These are phyloP conservation scores for Carollia perspicillata DNA, from an alignment of 2,113 vertebrate species.

Conservation along the genomic window DNA sequence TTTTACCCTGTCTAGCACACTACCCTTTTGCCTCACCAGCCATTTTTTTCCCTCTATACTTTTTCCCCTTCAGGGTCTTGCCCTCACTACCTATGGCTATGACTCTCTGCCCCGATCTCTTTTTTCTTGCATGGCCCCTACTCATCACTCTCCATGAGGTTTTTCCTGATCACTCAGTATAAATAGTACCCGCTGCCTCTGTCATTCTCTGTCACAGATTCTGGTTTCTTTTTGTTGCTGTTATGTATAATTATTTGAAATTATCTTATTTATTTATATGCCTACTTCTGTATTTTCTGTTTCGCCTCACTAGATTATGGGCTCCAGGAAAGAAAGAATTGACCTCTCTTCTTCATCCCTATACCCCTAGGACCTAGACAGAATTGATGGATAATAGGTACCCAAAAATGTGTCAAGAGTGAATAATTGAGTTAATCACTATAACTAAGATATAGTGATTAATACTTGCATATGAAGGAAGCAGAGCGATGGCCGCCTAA, in stretches of 20 bases:
- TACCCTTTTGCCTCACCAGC: background rate
- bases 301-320: background rate
- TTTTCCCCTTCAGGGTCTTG: background rate
- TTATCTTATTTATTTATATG: background rate
- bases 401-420: background rate
- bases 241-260: background rate
- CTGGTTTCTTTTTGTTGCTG: background rate
- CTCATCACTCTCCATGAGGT: background rate
- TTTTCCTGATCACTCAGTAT: background rate
- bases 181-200: background rate
- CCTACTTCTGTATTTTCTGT: background rate
- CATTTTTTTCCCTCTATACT: background rate
- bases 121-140: background rate
- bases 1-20: background rate
- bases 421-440: background rate
- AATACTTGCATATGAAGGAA: background rate
- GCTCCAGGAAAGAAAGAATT: background rate
- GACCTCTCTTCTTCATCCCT: background rate
- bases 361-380: background rate
- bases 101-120: background rate
- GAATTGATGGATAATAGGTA: background rate
- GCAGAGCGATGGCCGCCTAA: background rate
- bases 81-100: background rate
- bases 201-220: background rate
- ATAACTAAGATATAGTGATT: background rate